Conservation (phyloP, 1,140 invertebrate genomes). For the Anastrepha ludens region DNA sequence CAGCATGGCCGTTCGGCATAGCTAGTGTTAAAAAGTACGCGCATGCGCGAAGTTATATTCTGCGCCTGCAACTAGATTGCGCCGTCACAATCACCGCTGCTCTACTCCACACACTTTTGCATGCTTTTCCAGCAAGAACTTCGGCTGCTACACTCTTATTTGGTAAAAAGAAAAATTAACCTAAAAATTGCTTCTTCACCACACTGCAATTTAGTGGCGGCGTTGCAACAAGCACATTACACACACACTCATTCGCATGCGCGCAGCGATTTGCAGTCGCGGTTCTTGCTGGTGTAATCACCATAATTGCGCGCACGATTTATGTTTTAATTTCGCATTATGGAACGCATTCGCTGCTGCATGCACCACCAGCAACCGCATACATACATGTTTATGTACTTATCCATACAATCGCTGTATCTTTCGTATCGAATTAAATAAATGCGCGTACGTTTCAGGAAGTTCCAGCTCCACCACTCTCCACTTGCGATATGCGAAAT, state of each 20-base stretch:
- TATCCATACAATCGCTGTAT: neutral
- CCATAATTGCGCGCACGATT: slow-evolving; percentile 74
- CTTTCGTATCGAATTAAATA: slow-evolving; percentile 26
- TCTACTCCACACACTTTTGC: neutral
- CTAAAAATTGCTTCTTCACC: slow-evolving; percentile 26
- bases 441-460: slow-evolving; percentile 21
- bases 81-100: neutral
- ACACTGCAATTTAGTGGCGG: slow-evolving; percentile 30
- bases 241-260: neutral
- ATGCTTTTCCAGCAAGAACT: neutral
- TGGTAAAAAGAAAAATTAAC: neutral
- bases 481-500: slow-evolving; percentile 10
- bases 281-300: slow-evolving; percentile 63
- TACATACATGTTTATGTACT: neutral
- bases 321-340: slow-evolving; percentile 74
- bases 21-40: neutral
- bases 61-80: neutral
- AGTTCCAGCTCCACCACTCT: neutral
- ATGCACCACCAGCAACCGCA: neutral
- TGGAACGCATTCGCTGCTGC: neutral
- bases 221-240: neutral
- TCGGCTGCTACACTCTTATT: neutral
- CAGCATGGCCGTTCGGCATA: neutral
- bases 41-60: neutral
- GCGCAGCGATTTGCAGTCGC: neutral